Evolutionary conservation across 2,797 vertebrate species (phyloP), one percentile per base, ranked within the genome.

Genomic region (Hydrocynus forskahlii): DNA sequence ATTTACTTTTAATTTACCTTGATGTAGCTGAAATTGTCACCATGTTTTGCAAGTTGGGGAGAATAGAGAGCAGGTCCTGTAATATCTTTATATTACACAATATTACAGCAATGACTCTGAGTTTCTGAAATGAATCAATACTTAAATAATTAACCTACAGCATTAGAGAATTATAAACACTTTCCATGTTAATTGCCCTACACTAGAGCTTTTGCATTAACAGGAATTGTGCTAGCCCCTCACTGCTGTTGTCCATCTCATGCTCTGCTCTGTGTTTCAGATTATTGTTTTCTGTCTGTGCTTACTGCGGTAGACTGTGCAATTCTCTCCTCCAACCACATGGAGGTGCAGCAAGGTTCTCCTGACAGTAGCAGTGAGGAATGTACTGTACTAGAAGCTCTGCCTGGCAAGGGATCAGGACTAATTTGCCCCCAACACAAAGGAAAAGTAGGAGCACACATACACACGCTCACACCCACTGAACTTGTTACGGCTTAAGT

Each of bases 311-410:
- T 76, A 45, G 50, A 60, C 59, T 78, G 78, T 45, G 62, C 62
- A 54, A 35, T 60, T 85, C 92, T 93, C 89, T 93, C 95, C 87
- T 95, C 95, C 48, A 94, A 96, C 94, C 94, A 95, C 87, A 96
- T 99, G 98, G 97, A 99, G 78, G 94, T 96, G 87, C 95, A 96
- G 93, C 97, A 98, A 89, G 95, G 95, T 91, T 97, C 97, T 0
- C 97, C 97, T 0, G 97, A 98, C 83, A 98, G 94, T 94, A 97
- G 96, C 92, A 96, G 95, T 83, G 97, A 98, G 89, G 97, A 97
- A 91, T 97, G 97, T 86, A 97, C 97, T 86, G 97, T 98, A 89
- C 89, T 99, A 95, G 97, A 99, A 96, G 97, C 96, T 0, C 94
- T 96, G 83, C 96, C 96, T 0, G 94, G 94, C 5, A 97, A 95